phyloP scores from a whole-genome alignment of 2,797 vertebrate species.

The Cossypha caffra region DNA sequence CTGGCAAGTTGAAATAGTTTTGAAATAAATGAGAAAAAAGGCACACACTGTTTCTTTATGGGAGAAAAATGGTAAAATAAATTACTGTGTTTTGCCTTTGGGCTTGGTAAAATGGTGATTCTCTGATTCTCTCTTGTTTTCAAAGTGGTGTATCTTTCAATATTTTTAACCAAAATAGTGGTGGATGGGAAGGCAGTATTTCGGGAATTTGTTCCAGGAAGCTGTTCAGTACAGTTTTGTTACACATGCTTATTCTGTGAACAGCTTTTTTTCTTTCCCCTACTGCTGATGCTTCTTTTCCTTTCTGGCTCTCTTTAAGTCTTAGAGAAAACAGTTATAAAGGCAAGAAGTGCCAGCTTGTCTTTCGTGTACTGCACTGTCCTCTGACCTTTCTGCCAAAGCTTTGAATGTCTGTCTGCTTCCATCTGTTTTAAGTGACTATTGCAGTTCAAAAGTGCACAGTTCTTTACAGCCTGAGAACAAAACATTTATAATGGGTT shows the following conservation, averaged over 20 bases:
- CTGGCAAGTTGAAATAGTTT: background rate
- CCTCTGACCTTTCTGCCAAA: constrained; percentile 49
- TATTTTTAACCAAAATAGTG: background rate
- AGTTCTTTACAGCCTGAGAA: constrained; percentile 24
- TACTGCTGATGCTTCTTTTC: background rate
- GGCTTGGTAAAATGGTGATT: background rate
- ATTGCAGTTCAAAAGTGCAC: constrained; percentile 38
- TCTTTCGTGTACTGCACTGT: constrained; percentile 16
- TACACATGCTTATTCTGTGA: background rate
- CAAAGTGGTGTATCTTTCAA: background rate
- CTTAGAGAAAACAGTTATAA: constrained; percentile 28
- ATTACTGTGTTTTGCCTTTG: background rate
- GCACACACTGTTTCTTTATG: background rate
- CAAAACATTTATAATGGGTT: background rate
- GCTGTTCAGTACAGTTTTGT: background rate
- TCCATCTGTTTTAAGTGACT: constrained; percentile 40
- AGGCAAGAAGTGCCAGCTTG: constrained; percentile 24
- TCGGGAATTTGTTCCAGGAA: background rate
- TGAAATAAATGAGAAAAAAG: background rate
- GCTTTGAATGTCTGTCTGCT: constrained; percentile 47
- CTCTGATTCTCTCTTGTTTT: background rate
- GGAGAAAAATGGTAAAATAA: background rate
- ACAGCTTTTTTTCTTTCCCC: background rate
- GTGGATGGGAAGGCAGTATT: background rate
- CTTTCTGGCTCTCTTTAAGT: constrained; percentile 28